Percentiles rank a stretch among this genome's conserved stretches.
phyloP scores from a whole-genome alignment of 2,113 vertebrate genomes.

The Garra rufa region DNA sequence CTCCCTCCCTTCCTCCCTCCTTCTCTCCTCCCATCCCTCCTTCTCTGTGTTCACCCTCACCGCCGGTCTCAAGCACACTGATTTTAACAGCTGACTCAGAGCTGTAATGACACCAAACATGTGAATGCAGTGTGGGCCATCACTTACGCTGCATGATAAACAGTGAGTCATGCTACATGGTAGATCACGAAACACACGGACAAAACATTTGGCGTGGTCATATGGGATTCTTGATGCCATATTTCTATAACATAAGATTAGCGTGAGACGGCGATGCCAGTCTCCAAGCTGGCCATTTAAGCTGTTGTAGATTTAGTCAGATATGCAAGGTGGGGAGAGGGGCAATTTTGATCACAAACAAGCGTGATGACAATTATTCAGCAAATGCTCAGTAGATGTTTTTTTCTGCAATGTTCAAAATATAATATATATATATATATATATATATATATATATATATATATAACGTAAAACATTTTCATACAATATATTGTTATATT shows the following conservation, averaged over 20 bases:
- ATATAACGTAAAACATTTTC: no score
- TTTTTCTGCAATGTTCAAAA: no score
- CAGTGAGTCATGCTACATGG: conserved; percentile 47
- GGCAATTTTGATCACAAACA: not conserved
- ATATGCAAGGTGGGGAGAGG: not conserved
- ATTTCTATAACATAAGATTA: conserved; percentile 6
- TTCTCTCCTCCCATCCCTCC: conserved; percentile 58
- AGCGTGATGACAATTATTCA: not conserved
- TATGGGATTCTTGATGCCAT: not conserved
- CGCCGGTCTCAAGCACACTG: conserved; percentile 51
- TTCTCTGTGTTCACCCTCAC: conserved; percentile 50
- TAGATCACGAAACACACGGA: conserved; percentile 22
- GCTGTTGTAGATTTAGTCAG: not conserved
- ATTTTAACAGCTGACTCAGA: conserved; percentile 55
- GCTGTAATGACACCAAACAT: conserved; percentile 49
- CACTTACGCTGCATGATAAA: conserved; percentile 51
- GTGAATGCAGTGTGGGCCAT: conserved; percentile 48
- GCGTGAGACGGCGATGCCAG: not conserved
- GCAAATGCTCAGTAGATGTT: not conserved
- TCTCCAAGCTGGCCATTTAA: not conserved
- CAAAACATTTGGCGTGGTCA: conserved; percentile 19
- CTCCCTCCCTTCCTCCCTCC: conserved; percentile 57
- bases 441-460: no score
- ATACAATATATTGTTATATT: no score
- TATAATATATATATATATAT: no score